Percentiles rank a stretch among this genome's conserved stretches.
Conservation (phyloP, 1,140 invertebrate species). For the Trichogramma pretiosum region DNA sequence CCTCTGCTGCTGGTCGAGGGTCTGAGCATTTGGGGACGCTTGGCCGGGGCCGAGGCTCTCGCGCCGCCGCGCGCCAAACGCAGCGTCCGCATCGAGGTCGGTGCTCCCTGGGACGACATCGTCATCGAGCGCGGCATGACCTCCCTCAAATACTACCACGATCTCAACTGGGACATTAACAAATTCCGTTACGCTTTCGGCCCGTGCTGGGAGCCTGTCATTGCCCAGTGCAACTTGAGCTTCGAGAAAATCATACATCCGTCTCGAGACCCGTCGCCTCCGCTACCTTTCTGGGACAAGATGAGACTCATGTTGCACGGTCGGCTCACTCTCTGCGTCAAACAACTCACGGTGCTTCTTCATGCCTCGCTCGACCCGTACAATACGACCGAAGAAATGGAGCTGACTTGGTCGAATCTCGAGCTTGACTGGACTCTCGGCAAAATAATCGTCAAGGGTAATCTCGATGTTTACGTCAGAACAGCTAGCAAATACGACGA, state of each 20-base stretch:
- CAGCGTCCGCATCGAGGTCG: slow-evolving; percentile 62
- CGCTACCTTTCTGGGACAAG: slow-evolving; percentile 97
- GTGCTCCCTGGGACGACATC: slow-evolving; percentile 64
- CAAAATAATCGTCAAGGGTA: slow-evolving; percentile 42
- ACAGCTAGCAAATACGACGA: slow-evolving; percentile 99
- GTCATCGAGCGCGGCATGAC: slow-evolving; percentile 81
- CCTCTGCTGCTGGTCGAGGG: slow-evolving; percentile 75
- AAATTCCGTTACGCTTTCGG: slow-evolving; percentile 89
- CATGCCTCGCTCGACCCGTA: slow-evolving; percentile 96
- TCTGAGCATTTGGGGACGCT: slow-evolving; percentile 78
- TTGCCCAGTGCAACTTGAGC: slow-evolving; percentile 88
- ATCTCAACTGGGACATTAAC: slow-evolving; percentile 89
- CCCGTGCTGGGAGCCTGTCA: slow-evolving; percentile 96
- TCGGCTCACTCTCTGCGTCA: slow-evolving; percentile 75
- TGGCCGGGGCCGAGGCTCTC: slow-evolving; percentile 83
- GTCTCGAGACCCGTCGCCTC: slow-evolving; percentile 86
- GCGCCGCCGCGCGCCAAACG: slow-evolving; percentile 68
- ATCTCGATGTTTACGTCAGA: slow-evolving; percentile 75
- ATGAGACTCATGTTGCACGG: slow-evolving; percentile 88
- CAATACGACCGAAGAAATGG: slow-evolving; percentile 98
- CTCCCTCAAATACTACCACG: slow-evolving; percentile 93
- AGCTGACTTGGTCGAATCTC: slow-evolving; percentile 85
- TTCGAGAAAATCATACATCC: slow-evolving; percentile 80
- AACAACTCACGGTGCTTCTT: slow-evolving; percentile 77
- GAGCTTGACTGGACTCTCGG: slow-evolving; percentile 95